phyloP scores from a whole-genome alignment of 2,888 invertebrate genomes.

The Callimorpha dominula region DNA sequence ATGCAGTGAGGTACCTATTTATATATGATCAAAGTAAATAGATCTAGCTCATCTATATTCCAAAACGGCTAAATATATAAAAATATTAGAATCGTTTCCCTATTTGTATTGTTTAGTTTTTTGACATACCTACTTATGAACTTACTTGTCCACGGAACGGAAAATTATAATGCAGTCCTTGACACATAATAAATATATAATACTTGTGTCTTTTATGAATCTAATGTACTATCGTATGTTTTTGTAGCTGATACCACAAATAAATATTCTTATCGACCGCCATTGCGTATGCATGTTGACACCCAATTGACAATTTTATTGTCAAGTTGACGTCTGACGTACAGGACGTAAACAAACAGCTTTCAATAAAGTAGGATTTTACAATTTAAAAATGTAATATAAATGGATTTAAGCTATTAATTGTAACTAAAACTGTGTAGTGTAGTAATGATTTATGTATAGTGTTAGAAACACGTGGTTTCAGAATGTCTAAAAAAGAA shows the following conservation, averaged over 20 bases:
- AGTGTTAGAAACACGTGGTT: conserved; percentile 35
- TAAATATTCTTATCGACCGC: conserved; percentile 42
- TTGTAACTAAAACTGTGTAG: conserved; percentile 23
- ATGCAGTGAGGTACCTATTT: too few relatives aligned
- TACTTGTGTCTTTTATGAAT: conserved; percentile 18
- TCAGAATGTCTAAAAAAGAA: conserved; percentile 28
- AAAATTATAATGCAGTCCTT: background rate
- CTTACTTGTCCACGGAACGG: background rate
- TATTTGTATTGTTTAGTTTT: background rate
- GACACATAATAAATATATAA: background rate
- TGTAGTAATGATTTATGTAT: conserved; percentile 21
- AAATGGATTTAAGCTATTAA: conserved; percentile 13
- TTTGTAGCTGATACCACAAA: background rate
- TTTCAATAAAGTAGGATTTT: conserved; percentile 25
- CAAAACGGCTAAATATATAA: too few relatives aligned
- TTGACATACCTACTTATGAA: background rate
- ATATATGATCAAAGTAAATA: too few relatives aligned
- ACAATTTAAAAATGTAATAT: conserved; percentile 21
- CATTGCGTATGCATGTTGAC: conserved; percentile 21
- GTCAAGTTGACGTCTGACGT: conserved; percentile 33
- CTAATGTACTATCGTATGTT: conserved; percentile 20
- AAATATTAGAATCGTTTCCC: background rate
- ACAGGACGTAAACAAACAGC: conserved; percentile 56
- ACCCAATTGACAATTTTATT: conserved; percentile 15
- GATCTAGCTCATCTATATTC: too few relatives aligned